phyloP scores from a whole-genome alignment of 2,888 invertebrate genomes.

The Schrankia costaestrigalis region DNA sequence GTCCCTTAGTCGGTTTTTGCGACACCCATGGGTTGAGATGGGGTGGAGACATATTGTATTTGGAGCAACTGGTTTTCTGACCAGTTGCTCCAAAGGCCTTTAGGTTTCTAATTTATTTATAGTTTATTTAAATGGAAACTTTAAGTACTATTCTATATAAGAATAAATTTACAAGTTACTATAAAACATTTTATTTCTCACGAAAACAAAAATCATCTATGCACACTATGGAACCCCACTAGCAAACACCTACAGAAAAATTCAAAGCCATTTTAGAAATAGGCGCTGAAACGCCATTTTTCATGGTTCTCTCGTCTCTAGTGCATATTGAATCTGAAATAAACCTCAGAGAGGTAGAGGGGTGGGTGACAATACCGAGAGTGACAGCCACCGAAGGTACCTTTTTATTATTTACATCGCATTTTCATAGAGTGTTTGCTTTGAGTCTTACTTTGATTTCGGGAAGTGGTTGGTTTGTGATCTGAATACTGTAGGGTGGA shows the following conservation, averaged over 20 bases:
- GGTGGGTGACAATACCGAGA: constrained; percentile 61
- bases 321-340: constrained; percentile 78
- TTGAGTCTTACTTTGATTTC: constrained; percentile 76
- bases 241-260: constrained; percentile 11
- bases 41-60: too few species aligned
- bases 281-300: constrained; percentile 52
- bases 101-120: too few species aligned
- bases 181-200: too few species aligned
- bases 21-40: too few species aligned
- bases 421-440: constrained; percentile 80
- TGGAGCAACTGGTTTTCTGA: too few species aligned
- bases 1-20: too few species aligned
- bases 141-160: too few species aligned
- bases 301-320: constrained; percentile 59
- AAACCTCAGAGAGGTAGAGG: constrained; percentile 66
- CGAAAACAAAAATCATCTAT: too few species aligned
- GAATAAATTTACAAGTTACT: too few species aligned
- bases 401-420: constrained; percentile 79
- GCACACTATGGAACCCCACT: constrained; percentile 2
- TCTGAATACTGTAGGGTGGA: constrained; percentile 61
- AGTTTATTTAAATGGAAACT: too few species aligned
- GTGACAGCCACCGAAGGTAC: constrained; percentile 64
- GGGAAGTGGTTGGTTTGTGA: constrained; percentile 73
- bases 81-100: too few species aligned
- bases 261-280: constrained; percentile 25